phyloP scores from a whole-genome alignment of 1,140 invertebrate genomes.

The Alviniconcha marisindica region DNA sequence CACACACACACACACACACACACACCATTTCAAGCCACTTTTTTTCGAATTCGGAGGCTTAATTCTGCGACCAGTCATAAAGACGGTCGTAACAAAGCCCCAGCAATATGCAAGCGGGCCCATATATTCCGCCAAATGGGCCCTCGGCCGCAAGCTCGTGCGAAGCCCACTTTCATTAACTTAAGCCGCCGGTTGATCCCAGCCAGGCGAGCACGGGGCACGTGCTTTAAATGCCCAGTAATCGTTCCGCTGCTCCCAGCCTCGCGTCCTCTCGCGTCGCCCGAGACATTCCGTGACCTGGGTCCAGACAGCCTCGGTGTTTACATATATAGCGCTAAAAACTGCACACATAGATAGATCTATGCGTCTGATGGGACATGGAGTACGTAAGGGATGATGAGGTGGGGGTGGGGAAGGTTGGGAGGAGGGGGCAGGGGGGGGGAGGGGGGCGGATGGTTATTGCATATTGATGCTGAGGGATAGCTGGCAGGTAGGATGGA shows the following conservation, averaged over 20 bases:
- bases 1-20: too few species aligned
- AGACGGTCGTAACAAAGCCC: too few species aligned
- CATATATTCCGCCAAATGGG: too few species aligned
- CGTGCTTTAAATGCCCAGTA: not conserved
- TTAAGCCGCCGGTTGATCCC: not conserved
- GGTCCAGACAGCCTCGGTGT: not conserved
- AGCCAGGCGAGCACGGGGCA: not conserved
- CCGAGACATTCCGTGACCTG: not conserved
- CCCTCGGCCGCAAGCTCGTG: not conserved
- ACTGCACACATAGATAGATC: not conserved
- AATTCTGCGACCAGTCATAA: too few species aligned
- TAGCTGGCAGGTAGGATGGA: too few species aligned
- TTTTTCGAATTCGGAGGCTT: too few species aligned
- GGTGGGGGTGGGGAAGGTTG: not conserved
- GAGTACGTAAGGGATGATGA: not conserved
- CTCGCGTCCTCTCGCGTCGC: not conserved
- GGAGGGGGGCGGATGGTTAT: not conserved
- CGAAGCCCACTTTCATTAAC: conserved; percentile 10
- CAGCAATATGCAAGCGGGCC: too few species aligned
- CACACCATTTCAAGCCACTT: too few species aligned
- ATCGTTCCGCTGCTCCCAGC: not conserved
- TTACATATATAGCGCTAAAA: not conserved
- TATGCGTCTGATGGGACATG: not conserved
- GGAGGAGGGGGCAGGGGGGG: not conserved
- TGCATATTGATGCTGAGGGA: too few species aligned